phyloP scores from a whole-genome alignment of 2,113 vertebrate species.

The Xenus cinereus region DNA sequence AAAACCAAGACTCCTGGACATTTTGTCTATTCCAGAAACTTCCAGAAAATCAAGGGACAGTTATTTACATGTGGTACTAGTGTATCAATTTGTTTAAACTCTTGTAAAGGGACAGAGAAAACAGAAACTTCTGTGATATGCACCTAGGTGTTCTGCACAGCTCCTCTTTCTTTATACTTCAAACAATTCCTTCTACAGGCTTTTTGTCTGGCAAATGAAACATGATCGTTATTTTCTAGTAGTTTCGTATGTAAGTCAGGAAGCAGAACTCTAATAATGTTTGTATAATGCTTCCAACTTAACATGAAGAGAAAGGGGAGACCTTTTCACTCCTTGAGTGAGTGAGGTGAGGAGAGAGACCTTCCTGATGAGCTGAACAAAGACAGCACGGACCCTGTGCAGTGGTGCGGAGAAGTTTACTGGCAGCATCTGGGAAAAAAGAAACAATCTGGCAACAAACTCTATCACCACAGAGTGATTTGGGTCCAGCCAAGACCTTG shows the following conservation, averaged over 20 bases:
- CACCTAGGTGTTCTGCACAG: rapidly evolving
- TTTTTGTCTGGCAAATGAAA: neutral
- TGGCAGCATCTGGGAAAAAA: neutral
- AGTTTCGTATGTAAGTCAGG: neutral
- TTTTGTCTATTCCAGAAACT: neutral
- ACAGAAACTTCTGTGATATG: neutral
- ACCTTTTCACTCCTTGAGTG: neutral
- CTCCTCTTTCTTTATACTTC: neutral
- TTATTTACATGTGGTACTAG: neutral
- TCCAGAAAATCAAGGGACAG: neutral
- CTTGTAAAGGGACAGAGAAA: neutral
- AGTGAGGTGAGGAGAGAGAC: neutral
- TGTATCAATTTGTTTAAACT: neutral
- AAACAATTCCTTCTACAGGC: neutral
- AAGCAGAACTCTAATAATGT: neutral
- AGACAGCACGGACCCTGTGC: neutral
- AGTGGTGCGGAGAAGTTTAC: neutral
- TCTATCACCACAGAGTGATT: neutral
- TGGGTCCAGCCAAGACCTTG: neutral
- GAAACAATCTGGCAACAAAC: neutral
- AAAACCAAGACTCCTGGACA: neutral
- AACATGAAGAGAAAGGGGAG: neutral
- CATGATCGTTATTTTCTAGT: neutral
- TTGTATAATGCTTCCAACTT: neutral
- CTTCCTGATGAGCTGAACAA: neutral